These are phyloP conservation scores for Ceyx cyanopectus DNA, from an alignment of 2,113 vertebrate species.

Conservation along the genomic window DNA sequence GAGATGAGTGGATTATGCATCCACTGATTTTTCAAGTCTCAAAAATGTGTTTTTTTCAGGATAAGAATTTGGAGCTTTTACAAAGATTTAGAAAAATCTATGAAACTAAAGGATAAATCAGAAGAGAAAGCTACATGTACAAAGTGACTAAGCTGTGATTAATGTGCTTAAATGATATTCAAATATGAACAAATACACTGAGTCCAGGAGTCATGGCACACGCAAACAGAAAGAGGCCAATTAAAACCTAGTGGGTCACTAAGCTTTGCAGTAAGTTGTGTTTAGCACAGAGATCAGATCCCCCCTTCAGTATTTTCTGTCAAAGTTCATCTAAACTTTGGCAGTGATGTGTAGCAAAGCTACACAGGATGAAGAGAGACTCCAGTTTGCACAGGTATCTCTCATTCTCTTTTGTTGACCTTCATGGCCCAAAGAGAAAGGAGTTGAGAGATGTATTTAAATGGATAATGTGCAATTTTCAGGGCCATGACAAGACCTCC, in stretches of 20 bases:
- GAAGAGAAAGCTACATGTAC: not conserved
- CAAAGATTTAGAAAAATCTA: not conserved
- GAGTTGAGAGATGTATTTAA: not conserved
- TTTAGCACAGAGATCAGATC: not conserved
- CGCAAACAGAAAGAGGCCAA: not conserved
- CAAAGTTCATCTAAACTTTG: not conserved
- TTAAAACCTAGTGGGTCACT: not conserved
- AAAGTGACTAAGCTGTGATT: not conserved
- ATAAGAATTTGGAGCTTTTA: not conserved
- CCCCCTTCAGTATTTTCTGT: not conserved
- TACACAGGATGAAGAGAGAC: not conserved
- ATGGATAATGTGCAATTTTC: rapidly evolving
- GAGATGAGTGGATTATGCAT: not conserved
- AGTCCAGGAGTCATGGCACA: not conserved
- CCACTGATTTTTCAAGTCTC: not conserved
- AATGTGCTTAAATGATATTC: not conserved
- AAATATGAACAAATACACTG: not conserved
- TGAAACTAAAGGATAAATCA: not conserved
- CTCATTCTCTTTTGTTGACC: not conserved
- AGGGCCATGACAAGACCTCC: no score
- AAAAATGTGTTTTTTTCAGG: not conserved
- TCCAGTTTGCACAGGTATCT: not conserved
- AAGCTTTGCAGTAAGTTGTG: not conserved
- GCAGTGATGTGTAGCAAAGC: not conserved
- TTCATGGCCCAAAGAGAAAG: not conserved